phyloP scores from a whole-genome alignment of 2,113 vertebrate species.

The Cavia aperea region DNA sequence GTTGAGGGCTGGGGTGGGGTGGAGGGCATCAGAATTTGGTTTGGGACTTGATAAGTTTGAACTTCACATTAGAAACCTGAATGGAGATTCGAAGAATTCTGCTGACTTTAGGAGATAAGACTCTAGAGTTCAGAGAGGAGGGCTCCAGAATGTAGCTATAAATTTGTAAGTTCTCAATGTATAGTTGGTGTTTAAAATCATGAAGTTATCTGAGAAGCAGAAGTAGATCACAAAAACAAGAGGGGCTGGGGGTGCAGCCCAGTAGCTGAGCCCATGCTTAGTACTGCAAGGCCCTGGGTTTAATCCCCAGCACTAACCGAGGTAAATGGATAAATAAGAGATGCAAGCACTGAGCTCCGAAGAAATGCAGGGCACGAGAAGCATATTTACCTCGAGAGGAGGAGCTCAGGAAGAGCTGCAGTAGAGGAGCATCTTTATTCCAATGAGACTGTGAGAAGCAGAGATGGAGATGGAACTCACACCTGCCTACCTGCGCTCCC shows the following conservation, averaged over 20 bases:
- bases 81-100: background rate
- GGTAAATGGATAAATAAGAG: background rate
- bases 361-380: background rate
- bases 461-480: background rate
- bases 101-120: background rate
- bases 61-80: background rate
- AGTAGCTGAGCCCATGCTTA: too few relatives aligned
- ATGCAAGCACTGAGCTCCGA: background rate
- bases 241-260: background rate
- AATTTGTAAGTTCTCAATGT: slow-evolving; percentile 6
- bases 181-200: background rate
- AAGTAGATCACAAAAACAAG: background rate
- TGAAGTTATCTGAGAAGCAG: background rate
- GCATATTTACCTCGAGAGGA: background rate
- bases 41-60: background rate
- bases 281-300: background rate
- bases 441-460: background rate
- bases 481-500: background rate
- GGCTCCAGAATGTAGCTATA: background rate
- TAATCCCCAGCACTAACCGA: background rate
- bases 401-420: background rate
- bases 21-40: background rate
- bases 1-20: background rate
- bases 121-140: background rate
- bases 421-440: background rate